Evolutionary conservation across 1,140 invertebrate genomes (phyloP).

Genomic region (Babylonia areolata): DNA sequence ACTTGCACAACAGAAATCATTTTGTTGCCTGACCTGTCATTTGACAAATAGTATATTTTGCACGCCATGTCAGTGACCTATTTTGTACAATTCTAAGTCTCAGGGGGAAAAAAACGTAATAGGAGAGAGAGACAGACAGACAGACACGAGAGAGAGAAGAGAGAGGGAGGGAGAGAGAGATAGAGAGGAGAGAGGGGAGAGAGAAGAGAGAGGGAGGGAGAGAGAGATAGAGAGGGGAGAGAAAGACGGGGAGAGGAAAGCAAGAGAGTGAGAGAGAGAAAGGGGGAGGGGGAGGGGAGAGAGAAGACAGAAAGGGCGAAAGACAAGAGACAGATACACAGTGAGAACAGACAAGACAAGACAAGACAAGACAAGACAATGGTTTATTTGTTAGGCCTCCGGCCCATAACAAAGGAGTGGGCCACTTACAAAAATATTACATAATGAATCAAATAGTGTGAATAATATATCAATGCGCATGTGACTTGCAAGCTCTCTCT

Average conservation of each 20-base stretch:
- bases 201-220: not conserved
- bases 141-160: not conserved
- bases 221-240: not conserved
- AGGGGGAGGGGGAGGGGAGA: not conserved
- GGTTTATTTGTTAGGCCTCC: too few species aligned
- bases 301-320: not conserved
- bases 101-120: too few species aligned
- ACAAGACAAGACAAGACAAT: not conserved
- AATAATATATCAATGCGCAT: too few species aligned
- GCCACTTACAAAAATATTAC: too few species aligned
- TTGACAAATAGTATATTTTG: not conserved
- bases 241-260: not conserved
- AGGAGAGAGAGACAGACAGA: not conserved
- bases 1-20: too few species aligned
- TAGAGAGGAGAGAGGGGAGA: not conserved
- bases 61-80: too few species aligned
- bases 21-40: too few species aligned
- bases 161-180: not conserved
- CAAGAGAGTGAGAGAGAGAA: not conserved
- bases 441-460: too few species aligned
- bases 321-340: not conserved
- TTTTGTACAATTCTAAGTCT: too few species aligned
- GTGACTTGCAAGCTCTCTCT: too few species aligned
- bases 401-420: too few species aligned
- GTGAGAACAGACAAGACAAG: not conserved